Evolutionary conservation across 2,113 vertebrate species (phyloP), one percentile per base, ranked within the genome.

Genomic region (Laterallus jamaicensis): DNA sequence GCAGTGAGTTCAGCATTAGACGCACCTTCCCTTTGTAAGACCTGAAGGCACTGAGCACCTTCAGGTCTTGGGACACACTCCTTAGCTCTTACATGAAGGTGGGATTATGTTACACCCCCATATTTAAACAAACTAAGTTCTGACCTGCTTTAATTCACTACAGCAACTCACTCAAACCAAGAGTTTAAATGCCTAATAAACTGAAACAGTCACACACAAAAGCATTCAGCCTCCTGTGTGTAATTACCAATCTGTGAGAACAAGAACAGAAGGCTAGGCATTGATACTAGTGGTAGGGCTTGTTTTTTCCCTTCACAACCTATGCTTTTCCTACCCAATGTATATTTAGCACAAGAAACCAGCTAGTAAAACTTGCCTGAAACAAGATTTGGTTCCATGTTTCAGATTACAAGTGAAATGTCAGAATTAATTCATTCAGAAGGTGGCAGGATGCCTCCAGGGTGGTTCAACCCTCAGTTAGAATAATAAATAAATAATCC

Each of bases 401-500:
- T 96, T 96, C 68, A 88, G 71, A 77, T 60, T 82, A 40, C 66
- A 69, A 69, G 37, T 37, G 83, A 95, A 69, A 96, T 91, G 63
- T 90, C 60, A 82, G 37, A 63, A 96, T 47, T 81, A 75, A 88
- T 96, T 88, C 54, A 70, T 93, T 92, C 86, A 88, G 56, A 60
- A 75, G 69, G 67, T 70, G 32, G 29, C 67, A 92, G 85, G 39
- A 86, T 71, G 44, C 75, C 82, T 83, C 47, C 49, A 91, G 91
- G 70, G 50, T 28, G 15, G 8, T 80, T 93, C 52, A 93, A 28
- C 40, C 68, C 29, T 84, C 16, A 59, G 16, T 67, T 76, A 82
- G 37, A 83, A 78, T 80, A 89, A 93, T 90, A 78, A 92, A 95
- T 52, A 92, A 88, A 93, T 80, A 95, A 92, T 49, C 24, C 20